Evolutionary conservation across 1,140 invertebrate species (phyloP).

Genomic region (Bathynomus jamesi): DNA sequence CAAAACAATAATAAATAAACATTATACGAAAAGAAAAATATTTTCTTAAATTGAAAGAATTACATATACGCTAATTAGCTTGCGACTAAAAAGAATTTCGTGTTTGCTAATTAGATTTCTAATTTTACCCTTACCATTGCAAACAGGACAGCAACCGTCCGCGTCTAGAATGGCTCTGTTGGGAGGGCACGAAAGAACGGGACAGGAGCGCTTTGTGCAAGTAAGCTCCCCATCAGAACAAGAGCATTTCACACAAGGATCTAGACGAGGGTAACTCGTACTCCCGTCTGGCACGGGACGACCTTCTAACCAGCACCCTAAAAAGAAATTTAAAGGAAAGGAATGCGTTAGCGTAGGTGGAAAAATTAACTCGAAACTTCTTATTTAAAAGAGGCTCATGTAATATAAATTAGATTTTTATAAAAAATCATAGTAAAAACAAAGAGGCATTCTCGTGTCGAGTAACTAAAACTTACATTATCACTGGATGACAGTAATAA

Average conservation of each 20-base stretch:
- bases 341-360: background rate
- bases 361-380: background rate
- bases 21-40: no score
- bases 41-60: no score
- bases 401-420: no score
- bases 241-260: slow-evolving; percentile 32
- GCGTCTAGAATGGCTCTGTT: slow-evolving; percentile 56
- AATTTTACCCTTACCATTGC: slow-evolving; percentile 28
- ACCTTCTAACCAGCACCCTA: slow-evolving; percentile 29
- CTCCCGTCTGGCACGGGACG: slow-evolving; percentile 19
- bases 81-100: no score
- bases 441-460: background rate
- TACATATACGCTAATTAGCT: no score
- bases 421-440: background rate
- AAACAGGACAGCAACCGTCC: slow-evolving; percentile 65
- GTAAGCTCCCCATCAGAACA: slow-evolving; percentile 20
- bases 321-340: background rate
- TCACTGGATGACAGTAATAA: no score
- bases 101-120: no score
- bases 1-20: no score
- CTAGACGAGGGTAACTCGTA: slow-evolving; percentile 7
- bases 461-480: no score
- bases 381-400: background rate
- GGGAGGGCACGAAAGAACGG: slow-evolving; percentile 66
- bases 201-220: slow-evolving; percentile 69